Evolutionary conservation across 2,113 vertebrate species (phyloP).

Genomic region (Puffinus mauretanicus): DNA sequence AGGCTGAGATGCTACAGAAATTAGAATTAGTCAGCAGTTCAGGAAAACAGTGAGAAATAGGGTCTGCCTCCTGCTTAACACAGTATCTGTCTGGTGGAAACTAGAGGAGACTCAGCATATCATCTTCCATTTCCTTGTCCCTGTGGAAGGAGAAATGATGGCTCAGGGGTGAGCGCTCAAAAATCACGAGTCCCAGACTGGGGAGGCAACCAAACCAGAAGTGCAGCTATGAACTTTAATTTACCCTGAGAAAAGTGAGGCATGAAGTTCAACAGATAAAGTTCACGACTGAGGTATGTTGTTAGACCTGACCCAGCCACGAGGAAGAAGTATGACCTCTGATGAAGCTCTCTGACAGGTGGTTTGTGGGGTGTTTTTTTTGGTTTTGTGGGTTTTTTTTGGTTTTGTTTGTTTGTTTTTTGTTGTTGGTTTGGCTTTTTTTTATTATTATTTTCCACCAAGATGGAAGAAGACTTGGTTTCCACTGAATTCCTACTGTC

Average conservation of each 20-base stretch:
- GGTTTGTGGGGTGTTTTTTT: background rate
- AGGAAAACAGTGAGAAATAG: background rate
- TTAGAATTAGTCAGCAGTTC: background rate
- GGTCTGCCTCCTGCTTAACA: background rate
- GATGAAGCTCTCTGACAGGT: background rate
- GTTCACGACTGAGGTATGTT: background rate
- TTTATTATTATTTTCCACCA: background rate
- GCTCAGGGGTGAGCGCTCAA: background rate
- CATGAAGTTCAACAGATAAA: background rate
- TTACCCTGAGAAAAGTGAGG: background rate
- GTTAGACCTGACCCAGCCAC: background rate
- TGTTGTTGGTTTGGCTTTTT: too few species aligned
- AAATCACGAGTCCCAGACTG: accelerated
- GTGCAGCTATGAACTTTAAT: background rate
- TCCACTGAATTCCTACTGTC: background rate
- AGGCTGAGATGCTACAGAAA: background rate
- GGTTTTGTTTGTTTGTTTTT: too few species aligned
- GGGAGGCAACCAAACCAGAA: background rate
- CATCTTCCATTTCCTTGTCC: background rate
- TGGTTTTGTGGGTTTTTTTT: background rate
- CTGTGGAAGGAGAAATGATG: background rate
- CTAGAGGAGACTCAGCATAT: accelerated
- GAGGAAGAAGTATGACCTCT: background rate
- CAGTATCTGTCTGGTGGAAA: background rate
- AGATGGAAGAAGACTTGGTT: background rate